Evolutionary conservation across 2,888 invertebrate genomes (phyloP), one percentile per base, ranked within the genome.

Genomic region (Drosophila conformis): DNA sequence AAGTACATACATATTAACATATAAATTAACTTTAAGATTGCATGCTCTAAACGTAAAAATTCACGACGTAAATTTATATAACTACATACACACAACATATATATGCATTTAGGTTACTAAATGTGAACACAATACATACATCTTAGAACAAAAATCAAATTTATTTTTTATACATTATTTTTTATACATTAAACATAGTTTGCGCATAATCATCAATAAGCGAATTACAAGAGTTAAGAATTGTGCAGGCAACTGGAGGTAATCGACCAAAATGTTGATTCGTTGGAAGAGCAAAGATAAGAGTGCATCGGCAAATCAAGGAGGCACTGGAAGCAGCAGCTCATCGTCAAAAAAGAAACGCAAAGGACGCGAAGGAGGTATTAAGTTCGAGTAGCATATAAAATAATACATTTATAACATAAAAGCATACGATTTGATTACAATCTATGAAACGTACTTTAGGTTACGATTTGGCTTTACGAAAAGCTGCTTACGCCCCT

Each of bases 241-340:
- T 46, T 42, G 27, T 21, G 48, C 36, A 62, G 11, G 42, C 25
- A 62, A 42, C 1, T 46, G 15, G 13, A 21, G 46, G 25, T 25
- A 53, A 71, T 21, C 51, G 51, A 48, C 15, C 66, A 91, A 86
- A 93, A 97, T 97, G 97, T 94, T 97, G 93, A 97, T 96, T 91
- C 96, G 96, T 91, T 97, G 97, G 97, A 97, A 97, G 93, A 96
- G 96, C 92, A 97, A 96, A 94, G 97, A 97, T 93, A 97, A 97
- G 93, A 93, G 94, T 91, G 94, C 95, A 79, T 95, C 95, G 80
- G 95, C 96, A 91, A 96, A 96, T 83, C 94, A 94, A 69, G 93
- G 94, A 66, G 94, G 94, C 74, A 92, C 78, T 48, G 78, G 94
- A 63, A 93, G 93, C 67, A 94, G 94, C 64, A 93, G 94, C 74